Base-by-base conservation (phyloP, 1,140 invertebrate species). In the Eumaeus atala region DNA sequence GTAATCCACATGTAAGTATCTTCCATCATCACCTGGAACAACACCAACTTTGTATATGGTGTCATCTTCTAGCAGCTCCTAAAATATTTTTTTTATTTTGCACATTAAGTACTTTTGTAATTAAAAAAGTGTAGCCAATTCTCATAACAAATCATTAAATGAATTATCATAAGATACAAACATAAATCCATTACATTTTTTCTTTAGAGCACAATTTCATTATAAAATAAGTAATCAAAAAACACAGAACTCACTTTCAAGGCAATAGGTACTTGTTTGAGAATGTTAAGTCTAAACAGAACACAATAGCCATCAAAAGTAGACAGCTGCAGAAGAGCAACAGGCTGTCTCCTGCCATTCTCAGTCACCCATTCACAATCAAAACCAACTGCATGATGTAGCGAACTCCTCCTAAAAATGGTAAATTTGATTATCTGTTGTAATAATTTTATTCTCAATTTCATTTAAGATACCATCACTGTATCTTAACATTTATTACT, bases 41-140 rank as follows among this genome's bases (percentile, higher is more conserved):
- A 95, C 92, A 11, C 95, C 95, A 10, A 95, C 91, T 88, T 96
- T 95, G 21, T 94, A 85, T 35, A 90, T 84, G 5, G 51, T 67
- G 11, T 84, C 76, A 62, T 90, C 86, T 69, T 89, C 85, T 49
- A 90, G 60, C n/a, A 90, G 62, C 4, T 84, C 90, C 86, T 89
- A 73, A 90, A 72, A 64, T 10, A 58, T 47, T 62, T 6, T 11
- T 36, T 16, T 14, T 28, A 40, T 38, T 44, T 48, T 50, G 8
- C 8, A 0, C 12, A 9, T 9, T 28, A 28, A 12, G 11, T 49
- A n/a, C 12, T 4, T 1, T 28, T 34, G 12, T n/a, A n/a, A 34
- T 28, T 34, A 3, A 34, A n/a, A n/a, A 16, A 44, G 9, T 16
- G 14, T 12, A 8, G 16, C 34, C n/a, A 34, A 6, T 49, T 49